Conservation (phyloP, 2,113 vertebrate species). For the Triplophysa siluroides region DNA sequence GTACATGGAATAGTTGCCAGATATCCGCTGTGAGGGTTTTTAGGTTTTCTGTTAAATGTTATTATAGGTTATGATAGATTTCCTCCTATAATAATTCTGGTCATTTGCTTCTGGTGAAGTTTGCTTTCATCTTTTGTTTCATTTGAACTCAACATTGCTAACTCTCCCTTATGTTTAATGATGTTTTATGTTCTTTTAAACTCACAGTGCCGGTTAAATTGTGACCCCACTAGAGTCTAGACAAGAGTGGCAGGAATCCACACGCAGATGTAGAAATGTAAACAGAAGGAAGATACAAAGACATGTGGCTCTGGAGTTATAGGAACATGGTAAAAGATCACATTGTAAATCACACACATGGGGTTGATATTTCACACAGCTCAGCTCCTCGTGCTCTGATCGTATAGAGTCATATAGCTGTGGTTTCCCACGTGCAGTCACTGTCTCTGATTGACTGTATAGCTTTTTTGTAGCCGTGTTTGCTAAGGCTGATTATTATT, state of each 20-base stretch:
- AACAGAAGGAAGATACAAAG: background rate
- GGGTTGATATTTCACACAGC: constrained; percentile 17
- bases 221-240: background rate
- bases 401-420: background rate
- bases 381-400: background rate
- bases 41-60: too few species aligned
- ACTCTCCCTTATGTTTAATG: too few species aligned
- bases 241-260: constrained; percentile 27
- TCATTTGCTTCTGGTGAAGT: too few species aligned
- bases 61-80: too few species aligned
- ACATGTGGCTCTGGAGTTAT: background rate
- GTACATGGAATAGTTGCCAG: too few species aligned
- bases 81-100: too few species aligned
- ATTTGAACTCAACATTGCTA: too few species aligned
- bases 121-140: too few species aligned
- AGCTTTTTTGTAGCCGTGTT: background rate
- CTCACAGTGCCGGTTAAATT: too few species aligned
- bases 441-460: background rate
- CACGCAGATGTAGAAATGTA: background rate
- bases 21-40: too few species aligned
- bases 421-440: background rate
- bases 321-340: constrained; percentile 13
- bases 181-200: too few species aligned
- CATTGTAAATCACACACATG: constrained; percentile 11
- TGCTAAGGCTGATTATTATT: too few species aligned